Conservation (phyloP, 2,797 vertebrate species). For the Discoglossus pictus region DNA sequence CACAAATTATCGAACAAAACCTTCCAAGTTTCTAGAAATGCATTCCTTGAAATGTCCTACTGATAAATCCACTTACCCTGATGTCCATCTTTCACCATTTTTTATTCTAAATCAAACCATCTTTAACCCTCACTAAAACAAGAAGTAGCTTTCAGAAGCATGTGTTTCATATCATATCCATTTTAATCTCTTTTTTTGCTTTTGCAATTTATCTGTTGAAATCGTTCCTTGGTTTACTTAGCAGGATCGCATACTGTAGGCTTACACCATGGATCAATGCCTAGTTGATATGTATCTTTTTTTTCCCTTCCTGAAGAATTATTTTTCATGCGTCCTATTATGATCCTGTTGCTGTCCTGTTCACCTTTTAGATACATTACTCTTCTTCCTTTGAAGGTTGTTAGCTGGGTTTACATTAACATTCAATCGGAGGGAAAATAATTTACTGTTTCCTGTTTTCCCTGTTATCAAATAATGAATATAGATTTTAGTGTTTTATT, state of each 20-base stretch:
- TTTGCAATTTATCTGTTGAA: constrained; percentile 28
- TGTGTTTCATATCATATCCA: constrained; percentile 16
- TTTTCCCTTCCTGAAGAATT: constrained; percentile 32
- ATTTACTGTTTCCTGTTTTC: constrained; percentile 51
- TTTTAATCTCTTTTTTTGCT: constrained; percentile 13
- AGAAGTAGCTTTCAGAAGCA: not conserved
- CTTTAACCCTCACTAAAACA: too few species aligned
- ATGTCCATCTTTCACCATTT: constrained; percentile 4
- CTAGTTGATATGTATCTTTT: constrained; percentile 49
- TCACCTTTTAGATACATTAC: constrained; percentile 47
- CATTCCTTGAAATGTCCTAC: too few species aligned
- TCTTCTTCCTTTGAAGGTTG: constrained; percentile 44
- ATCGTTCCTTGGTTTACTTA: constrained; percentile 31
- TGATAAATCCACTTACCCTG: too few species aligned
- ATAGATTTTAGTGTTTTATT: constrained; percentile 50
- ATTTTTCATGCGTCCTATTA: constrained; percentile 33
- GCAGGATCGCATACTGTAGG: not conserved
- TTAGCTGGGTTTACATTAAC: constrained; percentile 39
- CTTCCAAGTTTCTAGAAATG: too few species aligned
- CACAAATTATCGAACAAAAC: too few species aligned
- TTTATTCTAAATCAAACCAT: not conserved
- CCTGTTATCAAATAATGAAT: constrained; percentile 52
- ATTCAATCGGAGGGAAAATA: constrained; percentile 44
- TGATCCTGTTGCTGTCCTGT: constrained; percentile 51
- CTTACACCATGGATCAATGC: constrained; percentile 37